These are phyloP conservation scores for Thyatira batis DNA, from an alignment of 2,888 invertebrate species.

Conservation along the genomic window DNA sequence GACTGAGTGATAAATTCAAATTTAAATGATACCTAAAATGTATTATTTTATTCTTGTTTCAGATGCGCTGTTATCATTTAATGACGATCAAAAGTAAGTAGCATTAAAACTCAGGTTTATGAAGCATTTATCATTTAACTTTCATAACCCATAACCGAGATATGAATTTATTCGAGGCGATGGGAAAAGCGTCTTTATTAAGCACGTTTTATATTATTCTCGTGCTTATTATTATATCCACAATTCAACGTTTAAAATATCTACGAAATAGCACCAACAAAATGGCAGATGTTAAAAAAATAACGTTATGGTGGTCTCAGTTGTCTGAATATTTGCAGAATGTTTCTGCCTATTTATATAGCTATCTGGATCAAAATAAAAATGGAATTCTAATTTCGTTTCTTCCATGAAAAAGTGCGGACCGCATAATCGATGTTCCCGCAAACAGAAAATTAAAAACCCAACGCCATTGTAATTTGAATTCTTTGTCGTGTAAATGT, in stretches of 20 bases:
- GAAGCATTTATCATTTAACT: neutral
- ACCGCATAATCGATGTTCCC: conserved; percentile 32
- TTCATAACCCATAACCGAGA: neutral
- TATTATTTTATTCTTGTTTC: neutral
- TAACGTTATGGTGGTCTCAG: too few relatives aligned
- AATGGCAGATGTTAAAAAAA: too few relatives aligned
- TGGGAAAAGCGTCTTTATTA: neutral
- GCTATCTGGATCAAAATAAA: conserved; percentile 25
- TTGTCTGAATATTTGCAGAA: too few relatives aligned
- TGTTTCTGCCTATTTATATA: neutral
- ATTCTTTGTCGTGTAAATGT: conserved; percentile 58
- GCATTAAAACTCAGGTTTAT: neutral
- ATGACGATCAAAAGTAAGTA: neutral
- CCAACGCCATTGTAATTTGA: conserved; percentile 40
- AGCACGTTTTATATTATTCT: too few relatives aligned
- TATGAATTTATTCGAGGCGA: neutral
- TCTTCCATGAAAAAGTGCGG: conserved; percentile 26
- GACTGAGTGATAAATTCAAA: too few relatives aligned
- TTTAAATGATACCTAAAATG: neutral
- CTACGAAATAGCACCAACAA: too few relatives aligned
- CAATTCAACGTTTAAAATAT: too few relatives aligned
- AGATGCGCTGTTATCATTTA: neutral
- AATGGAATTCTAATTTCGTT: conserved; percentile 32
- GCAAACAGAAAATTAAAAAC: conserved; percentile 50
- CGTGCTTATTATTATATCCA: too few relatives aligned